These are phyloP conservation scores for Stenolophus ochropezus DNA, from an alignment of 2,888 invertebrate species.

Conservation along the genomic window DNA sequence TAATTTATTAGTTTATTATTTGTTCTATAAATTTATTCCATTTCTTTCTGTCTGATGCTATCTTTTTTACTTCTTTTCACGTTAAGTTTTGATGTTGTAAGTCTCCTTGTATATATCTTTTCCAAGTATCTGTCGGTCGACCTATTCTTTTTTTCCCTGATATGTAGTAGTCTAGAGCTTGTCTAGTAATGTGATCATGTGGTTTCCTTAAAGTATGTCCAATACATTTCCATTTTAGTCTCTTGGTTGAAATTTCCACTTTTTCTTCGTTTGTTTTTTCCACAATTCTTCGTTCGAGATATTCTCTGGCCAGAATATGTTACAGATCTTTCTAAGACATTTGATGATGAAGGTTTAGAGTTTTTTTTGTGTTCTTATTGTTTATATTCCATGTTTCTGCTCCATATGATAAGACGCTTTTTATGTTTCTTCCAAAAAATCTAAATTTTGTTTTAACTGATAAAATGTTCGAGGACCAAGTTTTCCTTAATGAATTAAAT, in stretches of 20 bases:
- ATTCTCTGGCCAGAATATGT: background rate
- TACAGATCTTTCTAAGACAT: no score
- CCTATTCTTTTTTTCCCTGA: no score
- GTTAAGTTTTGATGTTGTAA: no score
- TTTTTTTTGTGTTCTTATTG: no score
- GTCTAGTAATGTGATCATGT: no score
- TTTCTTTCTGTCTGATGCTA: no score
- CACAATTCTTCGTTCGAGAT: background rate
- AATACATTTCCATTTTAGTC: background rate
- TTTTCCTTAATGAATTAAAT: background rate
- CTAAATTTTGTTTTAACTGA: background rate
- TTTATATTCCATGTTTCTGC: background rate
- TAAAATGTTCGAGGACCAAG: background rate
- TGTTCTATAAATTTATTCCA: background rate
- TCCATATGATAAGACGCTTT: background rate
- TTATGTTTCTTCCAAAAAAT: background rate
- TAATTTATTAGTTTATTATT: no score
- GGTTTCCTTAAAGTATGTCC: background rate
- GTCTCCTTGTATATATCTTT: no score
- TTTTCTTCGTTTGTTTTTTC: background rate
- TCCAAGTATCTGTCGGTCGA: no score
- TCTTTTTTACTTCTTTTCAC: no score
- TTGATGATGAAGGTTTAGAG: no score
- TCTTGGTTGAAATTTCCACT: background rate
- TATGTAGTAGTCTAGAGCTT: no score